Evolutionary conservation across 2,113 vertebrate species (phyloP).

Genomic region (Cacatua alba): DNA sequence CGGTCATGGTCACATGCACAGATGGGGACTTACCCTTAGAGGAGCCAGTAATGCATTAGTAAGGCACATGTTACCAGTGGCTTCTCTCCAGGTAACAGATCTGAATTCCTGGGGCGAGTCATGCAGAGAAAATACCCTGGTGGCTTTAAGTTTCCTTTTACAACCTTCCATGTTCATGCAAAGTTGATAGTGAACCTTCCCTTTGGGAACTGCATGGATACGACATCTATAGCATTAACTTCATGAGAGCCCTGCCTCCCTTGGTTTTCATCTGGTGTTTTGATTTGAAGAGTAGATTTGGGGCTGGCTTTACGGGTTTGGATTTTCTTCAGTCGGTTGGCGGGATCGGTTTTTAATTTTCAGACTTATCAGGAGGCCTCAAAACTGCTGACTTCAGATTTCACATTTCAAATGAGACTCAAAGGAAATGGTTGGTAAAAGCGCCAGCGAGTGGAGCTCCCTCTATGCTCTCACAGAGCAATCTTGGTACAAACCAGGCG

Average conservation of each 20-base stretch:
- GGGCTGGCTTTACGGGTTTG: neutral
- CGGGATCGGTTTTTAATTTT: neutral
- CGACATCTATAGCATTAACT: neutral
- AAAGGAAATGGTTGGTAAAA: constrained; percentile 28
- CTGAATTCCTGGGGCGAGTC: neutral
- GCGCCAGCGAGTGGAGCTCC: neutral
- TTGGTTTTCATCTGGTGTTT: neutral
- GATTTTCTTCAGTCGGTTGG: neutral
- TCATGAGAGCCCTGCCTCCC: neutral
- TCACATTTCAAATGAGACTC: neutral
- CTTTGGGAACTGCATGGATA: neutral
- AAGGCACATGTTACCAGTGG: neutral
- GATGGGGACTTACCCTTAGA: neutral
- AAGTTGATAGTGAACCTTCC: neutral
- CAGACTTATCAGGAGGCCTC: neutral
- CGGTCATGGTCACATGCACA: fast-evolving
- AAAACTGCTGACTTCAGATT: constrained; percentile 35
- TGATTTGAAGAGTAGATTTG: neutral
- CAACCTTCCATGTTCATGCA: fast-evolving
- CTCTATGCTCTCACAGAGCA: constrained; percentile 19
- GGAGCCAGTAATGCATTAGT: fast-evolving
- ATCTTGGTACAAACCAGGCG: neutral
- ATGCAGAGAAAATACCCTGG: neutral
- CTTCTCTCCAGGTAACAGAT: neutral
- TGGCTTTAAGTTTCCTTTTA: neutral